Evolutionary conservation across 2,888 invertebrate genomes (phyloP).

Genomic region (Sepioteuthis lessoniana): DNA sequence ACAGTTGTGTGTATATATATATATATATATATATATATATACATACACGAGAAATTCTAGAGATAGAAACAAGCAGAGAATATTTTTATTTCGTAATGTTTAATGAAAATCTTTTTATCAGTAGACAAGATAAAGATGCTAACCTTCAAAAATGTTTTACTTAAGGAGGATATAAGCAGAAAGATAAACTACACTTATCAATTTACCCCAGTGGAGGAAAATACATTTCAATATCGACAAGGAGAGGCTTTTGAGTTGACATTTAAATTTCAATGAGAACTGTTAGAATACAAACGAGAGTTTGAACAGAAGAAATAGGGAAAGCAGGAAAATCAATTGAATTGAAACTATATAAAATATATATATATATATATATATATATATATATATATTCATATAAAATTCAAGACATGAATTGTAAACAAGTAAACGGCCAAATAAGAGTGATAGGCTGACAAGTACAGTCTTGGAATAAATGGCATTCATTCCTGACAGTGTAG

Average conservation of each 20-base stretch:
- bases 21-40: not conserved
- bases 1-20: not conserved
- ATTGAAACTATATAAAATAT: too few relatives aligned
- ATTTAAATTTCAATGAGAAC: not conserved
- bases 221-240: not conserved
- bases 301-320: not conserved
- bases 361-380: too few relatives aligned
- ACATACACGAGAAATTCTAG: not conserved
- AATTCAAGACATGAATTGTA: not conserved
- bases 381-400: too few relatives aligned
- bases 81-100: not conserved
- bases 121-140: not conserved
- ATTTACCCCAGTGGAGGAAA: not conserved
- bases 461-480: constrained; percentile 1
- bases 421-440: not conserved
- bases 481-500: not conserved
- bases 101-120: not conserved
- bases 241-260: not conserved
- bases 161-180: not conserved
- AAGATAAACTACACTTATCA: not conserved
- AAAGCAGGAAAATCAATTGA: too few relatives aligned
- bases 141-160: constrained; percentile 2
- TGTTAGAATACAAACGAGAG: not conserved
- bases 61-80: not conserved
- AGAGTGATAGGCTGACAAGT: not conserved